phyloP scores from a whole-genome alignment of 2,797 vertebrate genomes.

The Orestias chungarensis region DNA sequence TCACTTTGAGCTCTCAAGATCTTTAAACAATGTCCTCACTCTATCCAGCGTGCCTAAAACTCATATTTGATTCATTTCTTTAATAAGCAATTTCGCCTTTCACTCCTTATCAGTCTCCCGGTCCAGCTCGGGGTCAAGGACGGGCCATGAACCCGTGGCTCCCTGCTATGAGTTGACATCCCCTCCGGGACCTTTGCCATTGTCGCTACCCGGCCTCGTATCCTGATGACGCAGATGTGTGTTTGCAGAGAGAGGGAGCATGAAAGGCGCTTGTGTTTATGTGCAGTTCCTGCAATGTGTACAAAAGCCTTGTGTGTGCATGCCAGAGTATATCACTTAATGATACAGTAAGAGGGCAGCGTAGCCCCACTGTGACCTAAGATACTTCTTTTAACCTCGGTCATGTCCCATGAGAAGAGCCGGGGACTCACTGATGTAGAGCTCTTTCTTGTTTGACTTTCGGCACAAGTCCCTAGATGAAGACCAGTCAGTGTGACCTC shows the following conservation, averaged over 20 bases:
- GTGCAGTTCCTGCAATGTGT: conserved; percentile 13
- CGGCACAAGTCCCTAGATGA: conserved; percentile 57
- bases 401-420: conserved; percentile 48
- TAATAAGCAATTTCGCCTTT: conserved; percentile 22
- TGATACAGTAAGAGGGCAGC: conserved; percentile 21
- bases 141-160: conserved; percentile 34
- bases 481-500: conserved; percentile 47
- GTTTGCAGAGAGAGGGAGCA: conserved; percentile 29
- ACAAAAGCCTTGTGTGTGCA: background rate
- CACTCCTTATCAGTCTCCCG: conserved; percentile 1
- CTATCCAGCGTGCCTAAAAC: background rate
- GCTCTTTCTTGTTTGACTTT: conserved; percentile 74
- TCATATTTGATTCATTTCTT: conserved; percentile 6
- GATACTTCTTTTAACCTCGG: conserved; percentile 48
- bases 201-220: conserved; percentile 25
- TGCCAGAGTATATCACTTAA: conserved; percentile 16
- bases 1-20: conserved; percentile 7
- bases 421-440: conserved; percentile 47
- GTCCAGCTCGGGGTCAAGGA: conserved; percentile 57
- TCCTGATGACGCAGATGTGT: conserved; percentile 22
- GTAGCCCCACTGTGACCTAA: conserved; percentile 33
- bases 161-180: conserved; percentile 9
- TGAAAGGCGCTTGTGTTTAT: conserved; percentile 9
- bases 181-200: conserved; percentile 30
- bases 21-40: background rate